Evolutionary conservation across 2,888 invertebrate species (phyloP).

Genomic region (Lingula anatina): DNA sequence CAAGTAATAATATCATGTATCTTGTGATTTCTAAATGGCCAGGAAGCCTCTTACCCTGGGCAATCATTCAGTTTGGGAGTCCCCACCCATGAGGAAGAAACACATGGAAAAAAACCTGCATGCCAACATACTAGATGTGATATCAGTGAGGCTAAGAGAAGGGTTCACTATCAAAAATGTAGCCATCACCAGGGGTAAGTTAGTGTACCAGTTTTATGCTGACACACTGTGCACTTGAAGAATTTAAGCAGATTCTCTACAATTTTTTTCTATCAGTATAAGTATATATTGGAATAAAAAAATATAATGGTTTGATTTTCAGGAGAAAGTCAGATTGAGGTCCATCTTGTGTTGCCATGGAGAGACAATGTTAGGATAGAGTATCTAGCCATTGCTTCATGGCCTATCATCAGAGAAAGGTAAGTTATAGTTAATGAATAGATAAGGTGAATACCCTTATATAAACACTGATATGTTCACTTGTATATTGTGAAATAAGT

Average conservation of each 20-base stretch:
- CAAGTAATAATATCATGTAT: too few species aligned
- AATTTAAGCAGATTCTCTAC: too few species aligned
- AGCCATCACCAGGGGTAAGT: slow-evolving; percentile 28
- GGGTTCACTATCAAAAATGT: slow-evolving; percentile 65
- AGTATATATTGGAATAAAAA: too few species aligned
- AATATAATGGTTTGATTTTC: too few species aligned
- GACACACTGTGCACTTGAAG: too few species aligned
- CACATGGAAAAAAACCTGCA: slow-evolving; percentile 62
- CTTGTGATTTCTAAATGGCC: too few species aligned
- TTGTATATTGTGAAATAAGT: too few species aligned
- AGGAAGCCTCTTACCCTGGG: too few species aligned
- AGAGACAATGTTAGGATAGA: slow-evolving; percentile 68
- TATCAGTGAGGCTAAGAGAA: slow-evolving; percentile 70
- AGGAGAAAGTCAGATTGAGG: slow-evolving; percentile 56
- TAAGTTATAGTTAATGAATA: slow-evolving; percentile 12
- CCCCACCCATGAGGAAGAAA: slow-evolving; percentile 62
- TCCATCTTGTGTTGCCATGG: slow-evolving; percentile 67
- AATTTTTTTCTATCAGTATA: too few species aligned
- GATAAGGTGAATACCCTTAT: too few species aligned
- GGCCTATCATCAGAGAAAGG: slow-evolving; percentile 55
- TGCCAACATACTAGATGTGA: slow-evolving; percentile 59
- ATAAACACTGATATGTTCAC: too few species aligned
- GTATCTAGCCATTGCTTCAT: slow-evolving; percentile 61
- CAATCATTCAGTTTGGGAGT: slow-evolving; percentile 40
- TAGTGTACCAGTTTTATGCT: background rate